phyloP scores from a whole-genome alignment of 2,888 invertebrate species.

The Caenorhabditis imperialis region DNA sequence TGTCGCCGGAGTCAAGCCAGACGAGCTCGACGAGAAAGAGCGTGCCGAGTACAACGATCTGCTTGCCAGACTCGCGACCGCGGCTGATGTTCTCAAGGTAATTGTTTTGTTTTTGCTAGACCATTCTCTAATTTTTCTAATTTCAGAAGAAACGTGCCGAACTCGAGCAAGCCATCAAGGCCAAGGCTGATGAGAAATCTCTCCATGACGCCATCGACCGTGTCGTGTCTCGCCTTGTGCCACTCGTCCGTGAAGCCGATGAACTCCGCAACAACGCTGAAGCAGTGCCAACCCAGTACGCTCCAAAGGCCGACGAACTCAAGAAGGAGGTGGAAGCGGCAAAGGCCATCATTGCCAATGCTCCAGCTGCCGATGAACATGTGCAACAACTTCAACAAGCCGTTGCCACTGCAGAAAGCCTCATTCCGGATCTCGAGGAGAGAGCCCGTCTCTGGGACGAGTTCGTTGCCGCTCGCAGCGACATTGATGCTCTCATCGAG shows the following conservation, averaged over 20 bases:
- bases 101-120: neutral
- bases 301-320: conserved; percentile 58
- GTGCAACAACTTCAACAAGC: conserved; percentile 48
- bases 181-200: too few species aligned
- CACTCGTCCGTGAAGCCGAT: neutral
- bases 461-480: conserved; percentile 64
- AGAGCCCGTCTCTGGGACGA: conserved; percentile 59
- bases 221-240: too few species aligned
- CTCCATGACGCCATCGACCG: too few species aligned
- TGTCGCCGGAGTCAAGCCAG: conserved; percentile 25
- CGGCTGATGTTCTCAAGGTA: conserved; percentile 58
- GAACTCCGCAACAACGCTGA: conserved; percentile 58
- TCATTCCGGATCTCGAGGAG: conserved; percentile 56
- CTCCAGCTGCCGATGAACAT: conserved; percentile 42
- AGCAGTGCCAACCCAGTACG: conserved; percentile 59
- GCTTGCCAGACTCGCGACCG: conserved; percentile 56
- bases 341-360: conserved; percentile 33
- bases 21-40: conserved; percentile 57
- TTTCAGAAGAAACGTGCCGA: too few species aligned
- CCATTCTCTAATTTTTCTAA: too few species aligned
- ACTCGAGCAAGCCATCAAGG: too few species aligned
- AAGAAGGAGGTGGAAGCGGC: conserved; percentile 52
- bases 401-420: conserved; percentile 7
- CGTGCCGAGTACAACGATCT: conserved; percentile 52
- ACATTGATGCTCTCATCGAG: conserved; percentile 57